phyloP scores from a whole-genome alignment of 37 sponge, comb jelly and placozoan species.

The Chondrilla cf. caribensis region DNA sequence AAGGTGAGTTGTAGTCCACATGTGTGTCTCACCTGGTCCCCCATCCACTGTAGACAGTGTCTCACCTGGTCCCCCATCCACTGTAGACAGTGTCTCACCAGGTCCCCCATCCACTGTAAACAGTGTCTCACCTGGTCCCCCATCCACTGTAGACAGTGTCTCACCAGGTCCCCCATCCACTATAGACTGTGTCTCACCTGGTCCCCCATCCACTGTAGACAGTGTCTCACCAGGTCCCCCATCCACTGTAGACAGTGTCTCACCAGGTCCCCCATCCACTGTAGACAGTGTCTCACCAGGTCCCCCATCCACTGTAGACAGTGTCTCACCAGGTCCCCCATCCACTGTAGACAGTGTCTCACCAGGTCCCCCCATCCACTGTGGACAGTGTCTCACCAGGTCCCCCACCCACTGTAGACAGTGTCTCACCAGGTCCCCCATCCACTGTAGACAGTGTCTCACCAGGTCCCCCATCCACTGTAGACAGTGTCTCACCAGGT shows the following conservation, averaged over 20 bases:
- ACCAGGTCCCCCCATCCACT: background rate
- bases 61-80: too few species aligned
- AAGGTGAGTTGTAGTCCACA: slow-evolving; percentile 3
- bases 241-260: background rate
- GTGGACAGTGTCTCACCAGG: background rate
- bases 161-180: background rate
- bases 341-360: too few species aligned
- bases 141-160: too few species aligned
- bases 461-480: background rate
- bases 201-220: too few species aligned
- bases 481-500: background rate
- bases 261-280: too few species aligned
- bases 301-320: background rate
- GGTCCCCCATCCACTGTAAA: background rate
- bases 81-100: background rate
- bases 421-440: too few species aligned
- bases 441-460: too few species aligned
- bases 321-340: too few species aligned
- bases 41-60: background rate
- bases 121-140: too few species aligned
- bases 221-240: background rate
- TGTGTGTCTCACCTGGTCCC: background rate
- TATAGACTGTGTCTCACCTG: too few species aligned
- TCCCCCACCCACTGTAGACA: background rate
- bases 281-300: background rate